These are phyloP conservation scores for Dynastes maya DNA, from an alignment of 2,888 invertebrate genomes.

Conservation along the genomic window DNA sequence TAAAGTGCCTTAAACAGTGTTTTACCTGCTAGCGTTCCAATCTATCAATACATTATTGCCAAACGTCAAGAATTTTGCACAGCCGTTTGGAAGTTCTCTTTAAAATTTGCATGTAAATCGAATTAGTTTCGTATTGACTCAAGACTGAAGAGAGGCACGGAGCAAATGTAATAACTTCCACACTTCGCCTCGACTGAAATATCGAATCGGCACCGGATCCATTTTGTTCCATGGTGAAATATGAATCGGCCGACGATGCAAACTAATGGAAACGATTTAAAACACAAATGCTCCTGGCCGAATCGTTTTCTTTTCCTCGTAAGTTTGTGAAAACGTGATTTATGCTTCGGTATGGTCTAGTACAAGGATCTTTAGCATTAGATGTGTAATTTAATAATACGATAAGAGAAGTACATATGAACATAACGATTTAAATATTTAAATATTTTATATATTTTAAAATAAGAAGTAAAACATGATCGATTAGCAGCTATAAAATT, in stretches of 20 bases:
- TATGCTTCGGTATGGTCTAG: not conserved
- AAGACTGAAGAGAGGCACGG: constrained; percentile 57
- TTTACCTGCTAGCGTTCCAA: too few relatives aligned
- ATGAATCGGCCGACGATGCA: constrained; percentile 60
- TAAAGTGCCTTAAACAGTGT: too few relatives aligned
- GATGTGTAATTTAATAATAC: not conserved
- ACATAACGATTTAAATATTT: too few relatives aligned
- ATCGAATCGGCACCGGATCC: constrained; percentile 54
- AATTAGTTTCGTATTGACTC: constrained; percentile 68
- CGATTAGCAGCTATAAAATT: too few relatives aligned
- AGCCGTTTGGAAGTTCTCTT: constrained; percentile 48
- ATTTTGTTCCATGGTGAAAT: constrained; percentile 58
- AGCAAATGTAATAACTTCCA: constrained; percentile 58
- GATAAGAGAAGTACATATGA: too few relatives aligned
- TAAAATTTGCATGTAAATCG: constrained; percentile 68
- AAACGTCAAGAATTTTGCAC: constrained; percentile 47
- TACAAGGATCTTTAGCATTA: not conserved
- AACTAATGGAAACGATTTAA: constrained; percentile 56
- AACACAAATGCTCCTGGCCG: constrained; percentile 35
- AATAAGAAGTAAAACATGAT: too few relatives aligned
- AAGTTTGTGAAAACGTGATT: constrained; percentile 19
- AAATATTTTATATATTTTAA: too few relatives aligned
- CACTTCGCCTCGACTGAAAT: constrained; percentile 54
- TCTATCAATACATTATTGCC: constrained; percentile 43
- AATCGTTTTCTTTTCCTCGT: constrained; percentile 34